Evolutionary conservation across 2,797 vertebrate genomes (phyloP).

Genomic region (Crypturellus tataupa): DNA sequence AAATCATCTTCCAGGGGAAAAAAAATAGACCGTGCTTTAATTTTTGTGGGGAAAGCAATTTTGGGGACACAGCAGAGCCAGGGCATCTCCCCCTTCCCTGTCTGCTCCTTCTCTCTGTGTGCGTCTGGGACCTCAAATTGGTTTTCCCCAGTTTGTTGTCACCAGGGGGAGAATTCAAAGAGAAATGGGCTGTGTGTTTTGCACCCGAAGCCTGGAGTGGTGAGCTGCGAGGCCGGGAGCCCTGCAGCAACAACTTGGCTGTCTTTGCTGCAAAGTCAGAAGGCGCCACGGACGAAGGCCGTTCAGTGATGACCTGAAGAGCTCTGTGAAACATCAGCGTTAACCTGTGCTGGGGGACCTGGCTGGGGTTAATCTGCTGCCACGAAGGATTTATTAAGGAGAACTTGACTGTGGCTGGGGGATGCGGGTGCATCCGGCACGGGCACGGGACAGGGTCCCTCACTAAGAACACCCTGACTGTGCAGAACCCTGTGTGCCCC

Average conservation of each 20-base stretch:
- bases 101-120: too few relatives aligned
- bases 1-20: background rate
- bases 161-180: background rate
- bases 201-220: accelerated
- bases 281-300: background rate
- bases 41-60: background rate
- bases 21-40: background rate
- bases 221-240: background rate
- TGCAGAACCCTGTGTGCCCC: background rate
- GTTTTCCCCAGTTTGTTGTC: background rate
- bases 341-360: background rate
- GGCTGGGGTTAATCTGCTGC: constrained; percentile 13
- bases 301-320: background rate
- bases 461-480: background rate
- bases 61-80: background rate
- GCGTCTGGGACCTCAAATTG: background rate
- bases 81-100: background rate
- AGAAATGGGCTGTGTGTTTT: accelerated
- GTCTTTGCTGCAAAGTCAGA: accelerated
- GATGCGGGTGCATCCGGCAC: background rate
- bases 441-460: background rate
- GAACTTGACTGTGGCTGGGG: constrained; percentile 2
- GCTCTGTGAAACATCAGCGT: background rate
- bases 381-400: constrained; percentile 43
- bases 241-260: accelerated